These are phyloP conservation scores for Bimastos eiseni DNA, from an alignment of 2,888 invertebrate species.

Conservation along the genomic window DNA sequence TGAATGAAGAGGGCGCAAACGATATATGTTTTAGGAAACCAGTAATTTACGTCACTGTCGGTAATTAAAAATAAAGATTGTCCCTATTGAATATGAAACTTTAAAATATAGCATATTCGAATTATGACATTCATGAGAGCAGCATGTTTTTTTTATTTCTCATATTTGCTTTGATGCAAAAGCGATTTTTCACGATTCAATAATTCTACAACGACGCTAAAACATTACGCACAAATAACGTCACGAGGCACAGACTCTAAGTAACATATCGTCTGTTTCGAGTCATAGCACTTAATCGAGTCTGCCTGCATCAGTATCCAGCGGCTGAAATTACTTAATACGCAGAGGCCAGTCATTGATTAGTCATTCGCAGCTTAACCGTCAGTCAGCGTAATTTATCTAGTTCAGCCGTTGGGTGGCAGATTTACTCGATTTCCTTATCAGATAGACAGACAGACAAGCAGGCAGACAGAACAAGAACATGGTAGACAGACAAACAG, in stretches of 20 bases:
- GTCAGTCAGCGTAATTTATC: slow-evolving; percentile 6
- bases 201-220: not conserved
- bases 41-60: not conserved
- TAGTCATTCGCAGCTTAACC: not conserved
- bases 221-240: not conserved
- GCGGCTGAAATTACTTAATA: not conserved
- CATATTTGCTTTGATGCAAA: not conserved
- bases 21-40: not conserved
- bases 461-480: too few relatives aligned
- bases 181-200: not conserved
- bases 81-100: too few relatives aligned
- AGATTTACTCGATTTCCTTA: not conserved
- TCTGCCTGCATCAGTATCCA: not conserved
- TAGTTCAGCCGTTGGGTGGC: not conserved
- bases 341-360: not conserved
- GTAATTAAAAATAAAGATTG: too few relatives aligned
- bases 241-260: not conserved
- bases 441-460: not conserved
- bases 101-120: not conserved
- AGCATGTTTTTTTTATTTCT: too few relatives aligned
- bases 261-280: not conserved
- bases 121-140: not conserved
- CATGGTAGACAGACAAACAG: too few relatives aligned
- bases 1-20: not conserved
- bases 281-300: not conserved